phyloP scores from a whole-genome alignment of 2,888 invertebrate species.

The Blera fallax region DNA sequence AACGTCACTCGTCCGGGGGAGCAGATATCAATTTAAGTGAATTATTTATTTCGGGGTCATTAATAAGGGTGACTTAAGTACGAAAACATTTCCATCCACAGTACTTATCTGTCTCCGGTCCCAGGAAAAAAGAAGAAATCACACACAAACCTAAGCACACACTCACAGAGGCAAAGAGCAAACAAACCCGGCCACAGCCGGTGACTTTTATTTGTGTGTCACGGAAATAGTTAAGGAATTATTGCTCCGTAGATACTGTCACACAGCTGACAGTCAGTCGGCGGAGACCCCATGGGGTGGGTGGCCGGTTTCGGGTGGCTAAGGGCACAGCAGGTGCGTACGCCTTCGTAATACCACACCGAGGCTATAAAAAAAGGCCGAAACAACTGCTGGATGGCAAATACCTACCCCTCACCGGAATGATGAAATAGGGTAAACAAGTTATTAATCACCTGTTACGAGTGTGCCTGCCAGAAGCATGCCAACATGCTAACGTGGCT shows the following conservation, averaged over 20 bases:
- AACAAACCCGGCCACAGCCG: conserved; percentile 54
- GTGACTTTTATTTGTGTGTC: conserved; percentile 73
- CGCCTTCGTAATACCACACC: conserved; percentile 35
- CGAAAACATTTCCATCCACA: conserved; percentile 62
- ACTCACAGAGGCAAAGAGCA: conserved; percentile 10
- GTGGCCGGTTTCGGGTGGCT: conserved; percentile 28
- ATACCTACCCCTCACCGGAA: conserved; percentile 34
- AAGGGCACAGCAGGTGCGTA: conserved; percentile 58
- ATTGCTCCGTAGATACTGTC: conserved; percentile 74
- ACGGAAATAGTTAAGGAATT: conserved; percentile 74
- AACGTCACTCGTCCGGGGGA: neutral
- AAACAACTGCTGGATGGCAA: conserved; percentile 30
- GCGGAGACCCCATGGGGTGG: conserved; percentile 8
- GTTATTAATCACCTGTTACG: conserved; percentile 74
- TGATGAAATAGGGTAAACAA: conserved; percentile 71
- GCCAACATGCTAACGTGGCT: conserved; percentile 62
- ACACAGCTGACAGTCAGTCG: conserved; percentile 73
- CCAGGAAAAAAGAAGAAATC: conserved; percentile 7
- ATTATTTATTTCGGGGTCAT: conserved; percentile 68
- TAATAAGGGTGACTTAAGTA: conserved; percentile 70
- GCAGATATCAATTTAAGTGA: conserved; percentile 66
- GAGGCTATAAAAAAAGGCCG: conserved; percentile 59
- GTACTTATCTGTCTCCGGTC: conserved; percentile 67
- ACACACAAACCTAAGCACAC: neutral
- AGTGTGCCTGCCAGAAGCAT: conserved; percentile 58